phyloP scores from a whole-genome alignment of 1,140 invertebrate species.

The Sitobion miscanthi region DNA sequence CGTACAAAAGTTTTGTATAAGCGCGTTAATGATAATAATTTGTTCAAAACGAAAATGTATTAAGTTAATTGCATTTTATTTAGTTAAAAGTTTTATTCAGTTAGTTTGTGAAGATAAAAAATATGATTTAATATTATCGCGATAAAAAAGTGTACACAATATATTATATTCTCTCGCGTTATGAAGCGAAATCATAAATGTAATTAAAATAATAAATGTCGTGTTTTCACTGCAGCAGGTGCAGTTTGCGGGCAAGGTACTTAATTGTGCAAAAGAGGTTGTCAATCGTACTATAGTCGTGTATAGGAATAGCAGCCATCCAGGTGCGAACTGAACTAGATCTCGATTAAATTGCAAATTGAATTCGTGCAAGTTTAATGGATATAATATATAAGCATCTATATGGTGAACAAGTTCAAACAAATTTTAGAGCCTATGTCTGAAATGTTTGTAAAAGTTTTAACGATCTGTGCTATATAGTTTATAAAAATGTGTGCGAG shows the following conservation, averaged over 20 bases:
- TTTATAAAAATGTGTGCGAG: constrained; percentile 34
- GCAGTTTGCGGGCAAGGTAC: background rate
- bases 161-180: background rate
- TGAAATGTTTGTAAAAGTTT: constrained; percentile 39
- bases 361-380: constrained; percentile 30
- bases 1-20: constrained; percentile 6
- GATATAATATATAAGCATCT: background rate
- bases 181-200: background rate
- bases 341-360: constrained; percentile 11
- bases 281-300: background rate
- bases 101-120: constrained; percentile 8
- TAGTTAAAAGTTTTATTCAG: constrained; percentile 39
- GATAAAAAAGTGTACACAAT: background rate
- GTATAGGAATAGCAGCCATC: background rate
- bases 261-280: background rate
- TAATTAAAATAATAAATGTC: background rate
- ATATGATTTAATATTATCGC: constrained; percentile 17
- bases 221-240: background rate
- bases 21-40: constrained; percentile 44
- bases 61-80: constrained; percentile 38
- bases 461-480: constrained; percentile 15
- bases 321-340: background rate
- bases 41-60: constrained; percentile 37
- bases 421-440: background rate
- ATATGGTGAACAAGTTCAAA: constrained; percentile 18